A percentile compares a stretch with the other conserved stretches of the same genome.
These are phyloP conservation scores for Lagocephalus sceleratus DNA, from an alignment of 2,797 vertebrate species.

Conservation along the genomic window DNA sequence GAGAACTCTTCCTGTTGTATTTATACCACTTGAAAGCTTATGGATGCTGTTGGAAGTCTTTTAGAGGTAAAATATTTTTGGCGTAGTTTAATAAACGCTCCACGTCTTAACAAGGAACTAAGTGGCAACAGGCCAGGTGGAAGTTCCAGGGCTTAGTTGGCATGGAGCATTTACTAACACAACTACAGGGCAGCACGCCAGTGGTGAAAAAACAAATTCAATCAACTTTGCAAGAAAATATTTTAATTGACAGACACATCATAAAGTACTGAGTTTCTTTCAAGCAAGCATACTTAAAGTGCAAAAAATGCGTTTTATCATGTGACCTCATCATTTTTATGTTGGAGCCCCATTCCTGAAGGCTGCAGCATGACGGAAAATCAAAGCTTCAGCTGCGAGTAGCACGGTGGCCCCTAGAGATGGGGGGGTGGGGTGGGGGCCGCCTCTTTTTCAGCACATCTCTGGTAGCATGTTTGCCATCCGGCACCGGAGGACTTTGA, in stretches of 20 bases:
- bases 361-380: not conserved
- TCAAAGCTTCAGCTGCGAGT: not conserved
- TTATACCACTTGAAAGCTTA: no score
- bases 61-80: no score
- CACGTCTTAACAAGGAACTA: no score
- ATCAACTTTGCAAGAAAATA: constrained; percentile 28
- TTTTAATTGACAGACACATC: constrained; percentile 46
- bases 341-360: no score
- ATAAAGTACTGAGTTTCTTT: constrained; percentile 9
- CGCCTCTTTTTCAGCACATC: constrained; percentile 54
- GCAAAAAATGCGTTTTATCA: constrained; percentile 46
- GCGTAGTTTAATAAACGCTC: no score
- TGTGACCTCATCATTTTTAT: no score
- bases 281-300: constrained; percentile 43
- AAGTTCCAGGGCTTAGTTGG: no score
- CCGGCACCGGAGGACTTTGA: constrained; percentile 79
- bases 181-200: no score
- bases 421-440: not conserved
- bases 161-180: no score
- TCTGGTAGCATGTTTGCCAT: constrained; percentile 63
- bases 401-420: not conserved
- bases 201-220: not conserved
- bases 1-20: no score
- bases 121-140: no score
- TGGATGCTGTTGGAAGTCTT: no score